Percentiles rank a stretch among this genome's conserved stretches.
phyloP scores from a whole-genome alignment of 2,888 invertebrate genomes.

The Apotomis turbidana region DNA sequence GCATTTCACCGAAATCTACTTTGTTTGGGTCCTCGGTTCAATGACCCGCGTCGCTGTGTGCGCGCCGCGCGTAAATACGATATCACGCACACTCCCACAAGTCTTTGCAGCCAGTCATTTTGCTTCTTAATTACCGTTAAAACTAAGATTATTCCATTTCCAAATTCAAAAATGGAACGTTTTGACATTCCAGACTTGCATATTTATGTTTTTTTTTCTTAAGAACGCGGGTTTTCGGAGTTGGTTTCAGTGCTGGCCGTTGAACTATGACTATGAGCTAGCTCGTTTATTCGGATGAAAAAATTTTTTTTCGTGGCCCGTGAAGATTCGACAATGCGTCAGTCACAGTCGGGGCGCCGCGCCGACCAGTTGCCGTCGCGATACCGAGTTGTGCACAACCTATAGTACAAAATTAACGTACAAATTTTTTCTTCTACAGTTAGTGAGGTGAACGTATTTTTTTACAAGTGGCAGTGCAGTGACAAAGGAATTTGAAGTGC shows the following conservation, averaged over 20 bases:
- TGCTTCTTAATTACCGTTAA: slow-evolving; percentile 69
- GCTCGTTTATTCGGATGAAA: slow-evolving; percentile 80
- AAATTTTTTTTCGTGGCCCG: slow-evolving; percentile 78
- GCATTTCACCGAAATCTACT: slow-evolving; percentile 83
- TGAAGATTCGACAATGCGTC: slow-evolving; percentile 81
- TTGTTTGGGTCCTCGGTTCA: slow-evolving; percentile 82
- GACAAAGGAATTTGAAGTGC: slow-evolving; percentile 61
- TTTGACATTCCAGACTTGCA: neutral
- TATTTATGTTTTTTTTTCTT: slow-evolving; percentile 53
- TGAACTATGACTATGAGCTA: slow-evolving; percentile 81
- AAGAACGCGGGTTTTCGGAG: slow-evolving; percentile 47
- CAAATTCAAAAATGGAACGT: slow-evolving; percentile 33
- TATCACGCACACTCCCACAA: slow-evolving; percentile 63
- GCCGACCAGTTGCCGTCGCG: slow-evolving; percentile 69
- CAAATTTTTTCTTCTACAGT: slow-evolving; percentile 69
- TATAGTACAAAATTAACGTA: slow-evolving; percentile 80
- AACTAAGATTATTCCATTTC: slow-evolving; percentile 37
- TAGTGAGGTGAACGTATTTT: slow-evolving; percentile 73
- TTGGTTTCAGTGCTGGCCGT: slow-evolving; percentile 55
- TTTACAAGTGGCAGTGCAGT: slow-evolving; percentile 73
- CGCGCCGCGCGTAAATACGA: slow-evolving; percentile 60
- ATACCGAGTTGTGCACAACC: slow-evolving; percentile 76
- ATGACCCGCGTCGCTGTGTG: slow-evolving; percentile 70
- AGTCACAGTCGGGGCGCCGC: slow-evolving; percentile 74
- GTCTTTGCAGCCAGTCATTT: slow-evolving; percentile 63